Base-by-base conservation (phyloP, 1,140 invertebrate genomes). In the Bombus ignitus region DNA sequence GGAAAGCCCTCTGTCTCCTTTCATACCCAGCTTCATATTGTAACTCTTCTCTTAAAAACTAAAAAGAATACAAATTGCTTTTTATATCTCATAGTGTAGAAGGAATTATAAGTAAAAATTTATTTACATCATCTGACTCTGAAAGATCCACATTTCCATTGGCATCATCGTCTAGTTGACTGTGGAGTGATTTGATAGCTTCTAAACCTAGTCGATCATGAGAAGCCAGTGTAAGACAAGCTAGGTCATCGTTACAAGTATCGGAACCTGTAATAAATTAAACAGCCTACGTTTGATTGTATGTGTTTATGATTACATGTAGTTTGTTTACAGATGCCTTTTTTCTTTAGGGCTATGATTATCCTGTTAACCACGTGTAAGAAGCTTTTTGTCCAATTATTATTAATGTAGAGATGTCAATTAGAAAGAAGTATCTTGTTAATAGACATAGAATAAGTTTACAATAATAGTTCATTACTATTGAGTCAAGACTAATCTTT, bases 1-100 rank as follows among this genome's bases (percentile, higher is more conserved):
- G 99, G 95, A 99, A 99, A 42, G 97, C 97, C 89, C 97, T 97
- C 93, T 99, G 98, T 81, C 98, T 96, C 92, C 98, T 97, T 94
- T 99, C 98, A 91, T 98, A 98, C 0, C 98, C 98, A 89, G 98
- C 97, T 95, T 98, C 98, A 94, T 99, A 98, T 94, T 99, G 98
- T 62, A 99, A 95, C 95, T 99, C 99, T 95, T 99, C 98, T 85
- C 98, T 96, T 76, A 99, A 95, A 96, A 99, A 99, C 98, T 99
- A 95, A 81, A 96, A 95, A 92, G 32, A 62, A 85, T 32, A 53
- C 47, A 66, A 10, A 28, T 71, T 3, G 44, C 62, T 68, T 66
- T 82, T 57, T 62, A 65, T 32, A 25, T 22, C 9, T 62, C 12
- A 1, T 18, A 76, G 39, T 22, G 1, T 22, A 59, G 2, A 32